A percentile compares a stretch with the other conserved stretches of the same genome.
phyloP scores from a whole-genome alignment of 2,888 invertebrate genomes.

The Oscheius sp. region DNA sequence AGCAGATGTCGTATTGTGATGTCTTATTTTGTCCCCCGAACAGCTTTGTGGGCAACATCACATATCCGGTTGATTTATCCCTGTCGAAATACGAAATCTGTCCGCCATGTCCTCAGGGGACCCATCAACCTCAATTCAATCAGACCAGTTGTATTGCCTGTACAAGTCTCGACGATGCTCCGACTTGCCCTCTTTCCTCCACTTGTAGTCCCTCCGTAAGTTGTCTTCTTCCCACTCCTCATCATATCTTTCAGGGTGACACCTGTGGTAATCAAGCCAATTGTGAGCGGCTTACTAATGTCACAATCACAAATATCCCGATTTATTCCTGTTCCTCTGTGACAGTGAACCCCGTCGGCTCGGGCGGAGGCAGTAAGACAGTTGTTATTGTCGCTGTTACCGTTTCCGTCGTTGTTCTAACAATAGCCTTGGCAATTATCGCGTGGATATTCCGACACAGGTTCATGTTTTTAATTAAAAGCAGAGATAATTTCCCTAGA shows the following conservation, averaged over 20 bases:
- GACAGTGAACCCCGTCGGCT: background rate
- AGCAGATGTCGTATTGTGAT: conserved; percentile 1
- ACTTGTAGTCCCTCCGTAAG: background rate
- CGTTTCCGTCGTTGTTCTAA: conserved; percentile 2
- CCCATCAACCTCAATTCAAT: conserved; percentile 1
- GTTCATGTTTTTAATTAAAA: background rate
- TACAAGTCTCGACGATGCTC: background rate
- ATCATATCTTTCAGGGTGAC: background rate
- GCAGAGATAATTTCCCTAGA: too few species aligned
- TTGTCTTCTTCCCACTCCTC: background rate
- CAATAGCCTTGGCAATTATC: background rate
- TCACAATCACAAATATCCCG: background rate
- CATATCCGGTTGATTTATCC: too few species aligned
- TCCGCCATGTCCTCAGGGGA: conserved; percentile 18
- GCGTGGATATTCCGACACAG: conserved; percentile 19
- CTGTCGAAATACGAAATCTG: conserved; percentile 6
- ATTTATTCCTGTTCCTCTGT: conserved; percentile 17
- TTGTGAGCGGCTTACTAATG: background rate
- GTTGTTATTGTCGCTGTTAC: background rate
- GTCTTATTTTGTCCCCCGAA: conserved; percentile 25
- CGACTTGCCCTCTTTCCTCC: background rate
- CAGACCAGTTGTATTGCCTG: conserved; percentile 10
- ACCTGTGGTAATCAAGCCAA: background rate
- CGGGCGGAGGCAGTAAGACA: background rate
- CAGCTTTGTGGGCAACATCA: background rate